Percentiles rank a stretch among this genome's conserved stretches.
Evolutionary conservation across 2,113 vertebrate species (phyloP).

Genomic region (Lepus americanus): DNA sequence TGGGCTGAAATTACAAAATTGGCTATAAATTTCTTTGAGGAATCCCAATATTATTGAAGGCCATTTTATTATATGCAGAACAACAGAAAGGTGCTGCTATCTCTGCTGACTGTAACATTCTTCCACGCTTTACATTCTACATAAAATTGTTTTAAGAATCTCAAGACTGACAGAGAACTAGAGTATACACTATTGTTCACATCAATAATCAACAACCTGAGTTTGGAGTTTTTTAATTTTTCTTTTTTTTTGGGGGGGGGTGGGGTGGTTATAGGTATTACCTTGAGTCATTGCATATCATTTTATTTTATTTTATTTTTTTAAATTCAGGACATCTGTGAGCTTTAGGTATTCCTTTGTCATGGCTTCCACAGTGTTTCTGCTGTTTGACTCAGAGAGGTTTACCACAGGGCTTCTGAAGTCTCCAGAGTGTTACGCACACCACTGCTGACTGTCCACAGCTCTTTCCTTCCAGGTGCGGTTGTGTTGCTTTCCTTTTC

Average conservation of each 20-base stretch:
- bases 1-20: conserved; percentile 4
- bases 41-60: neutral
- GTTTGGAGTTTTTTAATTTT: neutral
- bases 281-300: neutral
- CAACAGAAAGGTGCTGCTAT: neutral
- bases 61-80: conserved; percentile 26
- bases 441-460: neutral
- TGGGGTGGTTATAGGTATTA: neutral
- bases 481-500: neutral
- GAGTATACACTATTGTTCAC: neutral
- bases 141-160: neutral
- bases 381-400: neutral
- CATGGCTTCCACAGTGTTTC: neutral
- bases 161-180: neutral
- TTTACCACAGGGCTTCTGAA: conserved; percentile 9
- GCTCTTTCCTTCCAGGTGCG: rapidly evolving
- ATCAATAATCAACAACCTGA: conserved; percentile 2
- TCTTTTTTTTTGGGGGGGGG: neutral
- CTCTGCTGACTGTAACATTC: neutral
- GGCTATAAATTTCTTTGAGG: neutral
- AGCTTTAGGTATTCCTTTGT: neutral
- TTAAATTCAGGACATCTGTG: neutral
- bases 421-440: neutral
- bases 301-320: neutral
- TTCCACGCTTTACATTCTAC: neutral